Evolutionary conservation across 2,113 vertebrate genomes (phyloP).

Genomic region (Macrotis lagotis): DNA sequence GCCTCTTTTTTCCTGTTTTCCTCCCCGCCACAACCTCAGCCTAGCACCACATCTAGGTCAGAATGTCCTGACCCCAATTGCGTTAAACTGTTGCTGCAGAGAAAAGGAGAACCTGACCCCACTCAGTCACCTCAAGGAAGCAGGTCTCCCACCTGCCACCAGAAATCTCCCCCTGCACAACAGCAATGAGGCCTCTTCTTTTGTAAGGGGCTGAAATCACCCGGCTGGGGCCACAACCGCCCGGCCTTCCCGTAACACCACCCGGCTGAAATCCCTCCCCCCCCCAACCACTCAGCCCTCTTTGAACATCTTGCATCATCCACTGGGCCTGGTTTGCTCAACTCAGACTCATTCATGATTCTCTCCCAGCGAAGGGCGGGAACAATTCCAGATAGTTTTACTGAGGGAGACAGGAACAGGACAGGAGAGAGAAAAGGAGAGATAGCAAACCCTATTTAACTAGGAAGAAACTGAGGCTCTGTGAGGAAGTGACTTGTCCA

Average conservation of each 20-base stretch:
- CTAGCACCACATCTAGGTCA: background rate
- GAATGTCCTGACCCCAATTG: no score
- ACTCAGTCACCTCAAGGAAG: background rate
- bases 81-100: background rate
- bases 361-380: background rate
- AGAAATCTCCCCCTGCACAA: background rate
- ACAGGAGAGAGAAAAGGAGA: background rate
- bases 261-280: no score
- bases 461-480: background rate
- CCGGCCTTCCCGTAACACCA: background rate
- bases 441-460: background rate
- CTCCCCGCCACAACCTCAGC: background rate
- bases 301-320: background rate
- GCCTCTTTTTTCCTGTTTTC: background rate
- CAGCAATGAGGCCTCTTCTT: background rate
- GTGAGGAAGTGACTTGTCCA: no score
- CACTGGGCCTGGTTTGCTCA: background rate
- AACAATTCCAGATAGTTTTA: background rate
- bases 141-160: background rate
- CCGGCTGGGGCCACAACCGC: background rate
- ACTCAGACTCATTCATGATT: background rate
- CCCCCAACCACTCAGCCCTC: no score
- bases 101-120: background rate
- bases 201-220: background rate
- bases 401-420: background rate